Base-by-base conservation (phyloP, 1,140 invertebrate genomes). In the Pantala flavescens region DNA sequence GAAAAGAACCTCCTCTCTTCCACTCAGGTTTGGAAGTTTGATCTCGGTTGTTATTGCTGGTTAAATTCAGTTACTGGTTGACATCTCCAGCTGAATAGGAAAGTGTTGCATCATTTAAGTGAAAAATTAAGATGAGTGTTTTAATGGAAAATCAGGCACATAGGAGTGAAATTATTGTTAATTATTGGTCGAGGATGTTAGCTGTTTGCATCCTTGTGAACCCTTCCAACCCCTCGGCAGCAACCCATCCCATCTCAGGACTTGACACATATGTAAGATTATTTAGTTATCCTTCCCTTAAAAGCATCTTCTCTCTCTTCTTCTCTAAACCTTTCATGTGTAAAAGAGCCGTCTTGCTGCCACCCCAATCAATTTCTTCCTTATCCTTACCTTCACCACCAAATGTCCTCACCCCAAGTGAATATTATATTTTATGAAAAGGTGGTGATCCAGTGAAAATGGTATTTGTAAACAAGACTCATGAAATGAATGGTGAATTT, bases 181-280 rank as follows among this genome's bases (percentile, higher is more conserved):
- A 63, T 63, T 63, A 21, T 7, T 7, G 49, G 49, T 63, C 3
- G 49, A 63, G 49, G 49, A 63, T 63, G 49, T 63, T 63, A 63
- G 49, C 2, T 21, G 49, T 63, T 63, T 63, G 49, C 49, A 63
- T 63, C 49, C 49, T 63, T 63, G 49, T 63, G 16, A 63, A 19
- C 49, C 49, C 49, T 63, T 63, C 49, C 49, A 14, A 3, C 28
- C 49, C 49, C n/a, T 63, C 49, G 49, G 49, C 49, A 63, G 49
- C 49, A 63, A 63, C 49, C 49, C 49, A 63, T 63, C 49, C 49
- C 49, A 63, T 63, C 49, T 63, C 49, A 63, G 49, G 49, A 63
- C 49, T 63, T 63, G 49, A 63, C 49, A 63, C 49, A 63, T 63
- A 63, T 63, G 49, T 63, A 63, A 63, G 49, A 63, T 63, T 7